Percentiles rank a stretch among this genome's conserved stretches.
phyloP scores from a whole-genome alignment of 2,797 vertebrate genomes.

The Enteromius unitaeniatus region DNA sequence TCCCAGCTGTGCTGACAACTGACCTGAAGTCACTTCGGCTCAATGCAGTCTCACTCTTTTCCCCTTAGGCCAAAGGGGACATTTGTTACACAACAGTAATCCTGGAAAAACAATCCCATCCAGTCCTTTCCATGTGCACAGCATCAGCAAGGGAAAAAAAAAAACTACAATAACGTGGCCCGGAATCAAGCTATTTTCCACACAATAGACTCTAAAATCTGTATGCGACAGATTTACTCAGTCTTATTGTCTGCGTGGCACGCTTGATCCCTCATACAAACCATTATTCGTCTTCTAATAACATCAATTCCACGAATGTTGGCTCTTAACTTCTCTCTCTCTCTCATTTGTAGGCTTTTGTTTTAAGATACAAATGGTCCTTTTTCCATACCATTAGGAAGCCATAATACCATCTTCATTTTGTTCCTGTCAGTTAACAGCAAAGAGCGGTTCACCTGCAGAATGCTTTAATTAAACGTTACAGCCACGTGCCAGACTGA shows the following conservation, averaged over 20 bases:
- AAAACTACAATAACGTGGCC: constrained; percentile 3
- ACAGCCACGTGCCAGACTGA: neutral
- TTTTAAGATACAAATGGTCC: neutral
- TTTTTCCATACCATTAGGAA: constrained; percentile 50
- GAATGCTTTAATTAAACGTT: constrained; percentile 54
- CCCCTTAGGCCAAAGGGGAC: constrained; percentile 58
- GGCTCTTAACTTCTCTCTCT: constrained; percentile 11
- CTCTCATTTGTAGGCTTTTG: constrained; percentile 22
- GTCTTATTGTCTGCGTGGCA: neutral
- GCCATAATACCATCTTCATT: constrained; percentile 5
- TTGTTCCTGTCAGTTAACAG: constrained; percentile 36
- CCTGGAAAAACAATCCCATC: constrained; percentile 44
- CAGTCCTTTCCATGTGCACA: neutral
- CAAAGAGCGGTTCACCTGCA: constrained; percentile 31
- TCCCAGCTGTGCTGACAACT: constrained; percentile 33
- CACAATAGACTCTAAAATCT: constrained; percentile 40
- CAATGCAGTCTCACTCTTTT: constrained; percentile 33
- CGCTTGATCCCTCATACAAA: constrained; percentile 3
- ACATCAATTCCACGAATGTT: constrained; percentile 29
- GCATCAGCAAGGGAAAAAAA: constrained; percentile 1
- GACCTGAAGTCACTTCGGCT: constrained; percentile 46
- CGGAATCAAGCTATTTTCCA: constrained; percentile 45
- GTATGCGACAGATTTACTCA: neutral
- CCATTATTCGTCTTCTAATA: constrained; percentile 26
- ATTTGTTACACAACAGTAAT: constrained; percentile 62